Conservation (phyloP, 2,113 vertebrate species). For the Limnothrissa miodon region DNA sequence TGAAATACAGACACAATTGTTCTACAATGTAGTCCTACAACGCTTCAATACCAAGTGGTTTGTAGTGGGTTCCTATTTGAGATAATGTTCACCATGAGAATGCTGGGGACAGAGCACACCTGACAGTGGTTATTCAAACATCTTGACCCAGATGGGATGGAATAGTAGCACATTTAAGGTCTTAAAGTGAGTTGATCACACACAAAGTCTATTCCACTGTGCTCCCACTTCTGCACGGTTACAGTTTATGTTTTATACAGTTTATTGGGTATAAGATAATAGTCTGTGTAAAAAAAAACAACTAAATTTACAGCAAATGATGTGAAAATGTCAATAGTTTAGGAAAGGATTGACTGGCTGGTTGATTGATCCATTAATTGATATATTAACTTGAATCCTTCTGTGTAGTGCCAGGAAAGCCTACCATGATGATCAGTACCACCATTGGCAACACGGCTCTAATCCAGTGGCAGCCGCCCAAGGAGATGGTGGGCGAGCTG, state of each 20-base stretch:
- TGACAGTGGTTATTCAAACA: not conserved
- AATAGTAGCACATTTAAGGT: not conserved
- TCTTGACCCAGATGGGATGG: no score
- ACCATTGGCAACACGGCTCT: conserved; percentile 94
- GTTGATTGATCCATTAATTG: no score
- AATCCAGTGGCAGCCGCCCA: conserved; percentile 97
- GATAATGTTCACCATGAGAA: no score
- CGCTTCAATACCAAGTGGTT: not conserved
- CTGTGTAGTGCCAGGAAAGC: conserved; percentile 84
- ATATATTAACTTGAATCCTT: not conserved
- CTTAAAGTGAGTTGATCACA: not conserved
- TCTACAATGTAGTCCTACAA: not conserved
- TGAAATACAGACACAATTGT: not conserved
- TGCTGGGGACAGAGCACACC: not conserved
- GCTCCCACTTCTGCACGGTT: not conserved
- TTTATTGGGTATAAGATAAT: no score
- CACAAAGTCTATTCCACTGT: no score
- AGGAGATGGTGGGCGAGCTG: conserved; percentile 89
- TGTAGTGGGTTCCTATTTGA: not conserved
- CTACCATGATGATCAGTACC: conserved; percentile 95
- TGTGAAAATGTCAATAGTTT: no score
- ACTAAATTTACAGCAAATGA: no score
- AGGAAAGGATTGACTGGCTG: no score
- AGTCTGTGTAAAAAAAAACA: no score
- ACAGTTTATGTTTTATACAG: no score